phyloP scores from a whole-genome alignment of 2,888 invertebrate species.

The Cantharis rustica region DNA sequence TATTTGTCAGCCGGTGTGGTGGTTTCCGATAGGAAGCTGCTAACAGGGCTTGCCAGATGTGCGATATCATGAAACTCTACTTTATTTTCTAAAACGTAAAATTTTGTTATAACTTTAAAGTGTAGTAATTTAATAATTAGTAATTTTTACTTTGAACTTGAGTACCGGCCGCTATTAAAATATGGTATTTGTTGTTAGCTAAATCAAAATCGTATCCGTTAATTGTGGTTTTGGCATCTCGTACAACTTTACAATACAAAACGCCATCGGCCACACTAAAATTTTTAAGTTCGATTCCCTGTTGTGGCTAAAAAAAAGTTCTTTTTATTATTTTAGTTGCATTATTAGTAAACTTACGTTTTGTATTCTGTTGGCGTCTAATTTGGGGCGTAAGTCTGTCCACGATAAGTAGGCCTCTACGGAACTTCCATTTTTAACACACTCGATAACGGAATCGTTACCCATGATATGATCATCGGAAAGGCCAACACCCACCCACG shows the following conservation, averaged over 20 bases:
- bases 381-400: slow-evolving; percentile 62
- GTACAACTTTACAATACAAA: slow-evolving; percentile 75
- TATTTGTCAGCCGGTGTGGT: no score
- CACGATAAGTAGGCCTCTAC: slow-evolving; percentile 70
- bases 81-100: slow-evolving; percentile 57
- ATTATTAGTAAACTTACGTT: slow-evolving; percentile 46
- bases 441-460: slow-evolving; percentile 82
- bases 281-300: slow-evolving; percentile 68
- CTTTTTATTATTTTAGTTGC: not conserved
- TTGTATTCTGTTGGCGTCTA: slow-evolving; percentile 45
- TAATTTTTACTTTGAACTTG: slow-evolving; percentile 60
- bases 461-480: slow-evolving; percentile 84
- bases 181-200: slow-evolving; percentile 67
- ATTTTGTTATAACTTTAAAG: not conserved
- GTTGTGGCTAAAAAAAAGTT: slow-evolving; percentile 56
- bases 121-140: not conserved
- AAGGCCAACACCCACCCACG: slow-evolving; percentile 77
- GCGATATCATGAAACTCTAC: slow-evolving; percentile 72
- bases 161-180: slow-evolving; percentile 74
- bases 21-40: slow-evolving; percentile 65
- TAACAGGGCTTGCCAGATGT: slow-evolving; percentile 63
- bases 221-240: slow-evolving; percentile 68
- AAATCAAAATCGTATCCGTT: slow-evolving; percentile 72
- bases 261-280: slow-evolving; percentile 70
- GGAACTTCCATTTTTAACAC: slow-evolving; percentile 66